These are phyloP conservation scores for Oryzias celebensis DNA, from an alignment of 2,113 vertebrate genomes.

Conservation along the genomic window DNA sequence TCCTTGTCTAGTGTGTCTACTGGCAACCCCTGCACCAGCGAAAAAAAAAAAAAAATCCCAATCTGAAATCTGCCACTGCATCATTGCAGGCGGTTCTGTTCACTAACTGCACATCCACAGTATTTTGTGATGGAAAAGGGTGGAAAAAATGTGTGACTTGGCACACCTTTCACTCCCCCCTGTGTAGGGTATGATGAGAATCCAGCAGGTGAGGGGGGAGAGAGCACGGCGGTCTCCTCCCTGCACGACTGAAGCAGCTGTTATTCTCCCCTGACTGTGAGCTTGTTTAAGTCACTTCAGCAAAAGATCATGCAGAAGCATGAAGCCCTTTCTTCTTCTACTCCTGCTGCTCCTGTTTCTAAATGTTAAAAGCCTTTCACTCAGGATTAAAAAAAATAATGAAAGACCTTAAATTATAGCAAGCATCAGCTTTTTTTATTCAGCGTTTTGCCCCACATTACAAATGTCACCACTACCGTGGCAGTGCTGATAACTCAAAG, in stretches of 20 bases:
- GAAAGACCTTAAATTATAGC: not conserved
- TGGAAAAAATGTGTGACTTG: slow-evolving; percentile 6
- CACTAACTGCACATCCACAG: slow-evolving; percentile 8
- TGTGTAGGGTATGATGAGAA: slow-evolving; percentile 12
- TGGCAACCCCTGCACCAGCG: slow-evolving; percentile 19
- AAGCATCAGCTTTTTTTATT: not conserved
- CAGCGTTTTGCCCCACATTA: not conserved
- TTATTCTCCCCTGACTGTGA: slow-evolving; percentile 28
- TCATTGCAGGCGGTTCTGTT: slow-evolving; percentile 35
- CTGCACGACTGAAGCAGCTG: slow-evolving; percentile 23
- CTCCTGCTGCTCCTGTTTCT: slow-evolving; percentile 7
- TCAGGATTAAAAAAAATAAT: not conserved
- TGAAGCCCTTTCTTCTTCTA: not conserved
- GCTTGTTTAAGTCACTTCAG: slow-evolving; percentile 25
- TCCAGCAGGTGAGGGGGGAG: slow-evolving; percentile 15
- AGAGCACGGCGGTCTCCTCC: slow-evolving; percentile 14
- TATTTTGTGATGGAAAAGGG: slow-evolving; percentile 13
- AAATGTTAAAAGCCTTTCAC: slow-evolving; percentile 17
- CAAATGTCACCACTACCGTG: no score
- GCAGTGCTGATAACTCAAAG: no score
- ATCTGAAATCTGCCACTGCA: slow-evolving; percentile 36
- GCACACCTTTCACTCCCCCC: slow-evolving; percentile 11
- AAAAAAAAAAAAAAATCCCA: slow-evolving; percentile 32
- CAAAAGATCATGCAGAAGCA: slow-evolving; percentile 23
- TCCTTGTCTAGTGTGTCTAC: not conserved